Evolutionary conservation across 1,140 invertebrate species (phyloP).

Genomic region (Calliopsis andreniformis): DNA sequence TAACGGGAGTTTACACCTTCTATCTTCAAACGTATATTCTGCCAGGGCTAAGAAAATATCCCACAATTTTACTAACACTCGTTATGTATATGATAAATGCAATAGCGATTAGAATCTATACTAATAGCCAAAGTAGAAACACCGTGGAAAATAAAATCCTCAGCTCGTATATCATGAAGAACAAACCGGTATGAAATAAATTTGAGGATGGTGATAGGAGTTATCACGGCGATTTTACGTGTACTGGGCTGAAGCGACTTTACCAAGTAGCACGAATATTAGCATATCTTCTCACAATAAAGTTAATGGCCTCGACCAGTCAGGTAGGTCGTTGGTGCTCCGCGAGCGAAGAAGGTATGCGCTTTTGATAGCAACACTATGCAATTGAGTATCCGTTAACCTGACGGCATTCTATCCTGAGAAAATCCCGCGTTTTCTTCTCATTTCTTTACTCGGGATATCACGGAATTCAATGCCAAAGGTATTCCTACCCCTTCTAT

Average conservation of each 20-base stretch:
- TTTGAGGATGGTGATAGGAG: background rate
- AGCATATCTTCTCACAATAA: constrained; percentile 61
- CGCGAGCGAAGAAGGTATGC: background rate
- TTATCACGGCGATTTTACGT: constrained; percentile 1
- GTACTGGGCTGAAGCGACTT: background rate
- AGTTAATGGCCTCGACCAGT: constrained; percentile 43
- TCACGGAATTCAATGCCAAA: background rate
- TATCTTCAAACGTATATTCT: no score
- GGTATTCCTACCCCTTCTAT: background rate
- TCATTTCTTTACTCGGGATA: background rate
- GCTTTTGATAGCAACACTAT: constrained; percentile 1
- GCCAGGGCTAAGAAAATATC: no score
- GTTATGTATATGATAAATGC: no score
- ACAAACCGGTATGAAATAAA: constrained; percentile 2
- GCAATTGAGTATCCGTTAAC: background rate
- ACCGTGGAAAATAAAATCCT: background rate
- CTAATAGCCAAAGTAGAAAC: no score
- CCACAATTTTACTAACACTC: no score
- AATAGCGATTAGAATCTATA: no score
- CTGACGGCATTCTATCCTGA: background rate
- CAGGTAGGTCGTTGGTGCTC: constrained; percentile 4
- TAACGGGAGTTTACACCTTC: no score
- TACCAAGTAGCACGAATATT: constrained; percentile 20
- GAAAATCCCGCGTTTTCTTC: background rate
- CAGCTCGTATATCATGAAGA: background rate